Base-by-base conservation (phyloP, 2,888 invertebrate species). In the Timandra comae region DNA sequence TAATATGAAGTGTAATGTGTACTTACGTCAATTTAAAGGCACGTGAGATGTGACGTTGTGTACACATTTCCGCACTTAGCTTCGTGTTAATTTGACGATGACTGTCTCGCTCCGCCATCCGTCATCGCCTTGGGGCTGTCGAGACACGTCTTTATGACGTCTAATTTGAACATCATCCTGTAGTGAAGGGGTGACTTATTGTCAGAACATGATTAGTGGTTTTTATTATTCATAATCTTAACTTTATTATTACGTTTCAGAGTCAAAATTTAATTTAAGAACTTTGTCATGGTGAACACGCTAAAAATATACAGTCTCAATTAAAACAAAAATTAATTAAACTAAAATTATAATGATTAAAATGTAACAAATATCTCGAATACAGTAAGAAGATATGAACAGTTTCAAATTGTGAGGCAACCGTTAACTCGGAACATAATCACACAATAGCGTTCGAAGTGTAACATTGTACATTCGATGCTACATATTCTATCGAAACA, bases 41-140 rank as follows among this genome's bases (percentile, higher is more conserved):
- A 9, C 59, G 49, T 46, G 55, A 49, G 51, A 43, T 44, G 63
- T 64, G 65, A 61, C 58, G 66, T 59, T 67, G 66, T 72, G 66
- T 79, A 81, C 81, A 84, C 71, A 84, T 63, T 80, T 80, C 73
- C 67, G 80, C 82, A 82, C 84, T 82, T 78, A 79, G 71, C 63
- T 50, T 43, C 58, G 63, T 73, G 80, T 80, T 79, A 78, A 82
- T 81, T 80, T 78, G 73, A 56, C 74, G 69, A 80, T 81, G 80
- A 79, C 75, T 77, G 71, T 72, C 77, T 62, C 68, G 51, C 41
- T 42, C 62, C 60, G 62, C 65, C 69, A 79, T 80, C 76, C 72
- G 80, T 79, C 80, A 77, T 70, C 50, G 76, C 77, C 68, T 36
- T 50, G 47, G 59, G 72, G 64, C n/a, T n/a, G n/a, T 48, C 51